Evolutionary conservation across 2,797 vertebrate species (phyloP).

Genomic region (Smutsia temminckii): DNA sequence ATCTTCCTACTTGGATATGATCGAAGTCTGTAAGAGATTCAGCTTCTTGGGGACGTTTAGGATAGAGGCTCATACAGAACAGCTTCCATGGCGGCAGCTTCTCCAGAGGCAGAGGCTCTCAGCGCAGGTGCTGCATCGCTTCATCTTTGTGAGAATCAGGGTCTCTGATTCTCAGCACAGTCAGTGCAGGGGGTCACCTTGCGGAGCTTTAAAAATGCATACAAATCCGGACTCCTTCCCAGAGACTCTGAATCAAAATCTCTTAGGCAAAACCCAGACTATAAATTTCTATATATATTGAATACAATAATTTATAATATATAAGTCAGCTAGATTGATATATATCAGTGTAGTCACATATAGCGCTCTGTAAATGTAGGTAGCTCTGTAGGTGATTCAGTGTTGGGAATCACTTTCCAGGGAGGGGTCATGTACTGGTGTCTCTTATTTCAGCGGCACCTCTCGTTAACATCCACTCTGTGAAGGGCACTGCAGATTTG

Average conservation of each 20-base stretch:
- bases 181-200: background rate
- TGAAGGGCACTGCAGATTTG: background rate
- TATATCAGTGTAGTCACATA: background rate
- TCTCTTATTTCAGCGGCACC: background rate
- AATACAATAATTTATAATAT: background rate
- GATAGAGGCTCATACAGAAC: background rate
- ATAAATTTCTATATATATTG: background rate
- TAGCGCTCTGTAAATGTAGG: background rate
- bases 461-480: background rate
- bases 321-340: background rate
- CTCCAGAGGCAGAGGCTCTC: background rate
- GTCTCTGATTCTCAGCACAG: too few species aligned
- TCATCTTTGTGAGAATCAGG: background rate
- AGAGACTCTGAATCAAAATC: background rate
- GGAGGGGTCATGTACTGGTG: background rate
- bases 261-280: background rate
- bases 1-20: background rate
- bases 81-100: background rate
- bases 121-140: background rate
- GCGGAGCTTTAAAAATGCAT: background rate
- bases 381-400: background rate
- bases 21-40: background rate
- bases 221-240: background rate
- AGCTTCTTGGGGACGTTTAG: background rate
- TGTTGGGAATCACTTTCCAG: background rate